phyloP scores from a whole-genome alignment of 2,888 invertebrate species.

The Xestia sexstrigata region DNA sequence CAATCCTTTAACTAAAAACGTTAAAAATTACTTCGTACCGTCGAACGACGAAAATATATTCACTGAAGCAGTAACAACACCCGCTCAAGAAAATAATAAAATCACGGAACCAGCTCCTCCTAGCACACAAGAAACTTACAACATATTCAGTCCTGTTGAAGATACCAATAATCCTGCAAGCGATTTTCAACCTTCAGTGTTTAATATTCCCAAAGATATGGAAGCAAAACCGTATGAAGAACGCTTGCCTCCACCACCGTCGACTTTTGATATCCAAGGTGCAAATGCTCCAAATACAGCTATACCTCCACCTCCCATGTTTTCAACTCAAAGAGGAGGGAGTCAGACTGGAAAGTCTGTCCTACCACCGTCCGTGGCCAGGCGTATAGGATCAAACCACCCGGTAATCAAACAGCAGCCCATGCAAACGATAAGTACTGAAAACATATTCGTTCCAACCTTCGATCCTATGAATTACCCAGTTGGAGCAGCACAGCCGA shows the following conservation, averaged over 20 bases:
- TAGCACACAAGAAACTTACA: conserved; percentile 53
- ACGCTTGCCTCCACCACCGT: conserved; percentile 27
- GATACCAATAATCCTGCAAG: conserved; percentile 24
- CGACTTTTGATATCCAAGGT: conserved; percentile 31
- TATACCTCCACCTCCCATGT: conserved; percentile 87
- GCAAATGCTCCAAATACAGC: conserved; percentile 53
- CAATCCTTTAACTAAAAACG: conserved; percentile 57
- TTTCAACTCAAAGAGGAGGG: conserved; percentile 77
- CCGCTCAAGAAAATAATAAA: conserved; percentile 26
- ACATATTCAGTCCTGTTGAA: conserved; percentile 59
- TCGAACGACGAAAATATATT: conserved; percentile 37
- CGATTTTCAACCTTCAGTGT: conserved; percentile 34
- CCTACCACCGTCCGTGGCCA: conserved; percentile 86
- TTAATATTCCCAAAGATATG: conserved; percentile 32
- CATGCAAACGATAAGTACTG: conserved; percentile 64
- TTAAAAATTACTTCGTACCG: conserved; percentile 67
- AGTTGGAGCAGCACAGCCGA: conserved; percentile 30
- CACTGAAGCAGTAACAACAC: neutral
- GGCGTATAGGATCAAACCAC: conserved; percentile 82
- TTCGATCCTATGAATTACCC: conserved; percentile 55
- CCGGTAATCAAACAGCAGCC: conserved; percentile 78
- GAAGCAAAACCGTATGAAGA: conserved; percentile 44
- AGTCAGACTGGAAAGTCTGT: conserved; percentile 76
- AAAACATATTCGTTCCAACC: conserved; percentile 81
- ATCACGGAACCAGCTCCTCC: conserved; percentile 31